Percentiles rank a stretch among this genome's conserved stretches.
phyloP scores from a whole-genome alignment of 2,113 vertebrate species.

The Piprites chloris region DNA sequence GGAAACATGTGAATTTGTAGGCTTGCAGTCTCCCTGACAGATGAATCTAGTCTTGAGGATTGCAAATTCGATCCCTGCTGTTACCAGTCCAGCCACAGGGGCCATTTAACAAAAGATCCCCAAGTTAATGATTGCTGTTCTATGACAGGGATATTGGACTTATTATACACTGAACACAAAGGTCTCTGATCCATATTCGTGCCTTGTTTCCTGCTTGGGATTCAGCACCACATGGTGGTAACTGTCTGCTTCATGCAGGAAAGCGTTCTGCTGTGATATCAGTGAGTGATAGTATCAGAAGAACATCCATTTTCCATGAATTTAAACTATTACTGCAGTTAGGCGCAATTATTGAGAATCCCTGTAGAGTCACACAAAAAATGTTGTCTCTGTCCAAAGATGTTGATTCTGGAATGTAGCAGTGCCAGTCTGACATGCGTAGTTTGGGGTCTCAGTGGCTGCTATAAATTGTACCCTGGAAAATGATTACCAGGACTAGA shows the following conservation, averaged over 20 bases:
- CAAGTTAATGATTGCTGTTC: conserved; percentile 48
- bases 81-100: conserved; percentile 39
- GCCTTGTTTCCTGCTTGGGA: conserved; percentile 52
- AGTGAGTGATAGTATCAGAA: conserved; percentile 43
- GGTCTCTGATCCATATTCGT: conserved; percentile 56
- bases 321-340: conserved; percentile 28
- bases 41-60: conserved; percentile 33
- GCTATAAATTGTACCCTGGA: conserved; percentile 18
- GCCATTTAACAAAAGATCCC: conserved; percentile 50
- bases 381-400: conserved; percentile 32
- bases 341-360: conserved; percentile 60
- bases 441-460: conserved; percentile 9
- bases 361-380: conserved; percentile 8
- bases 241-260: conserved; percentile 48
- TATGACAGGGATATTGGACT: conserved; percentile 45
- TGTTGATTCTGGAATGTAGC: conserved; percentile 42
- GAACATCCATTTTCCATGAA: conserved; percentile 57
- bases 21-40: background rate
- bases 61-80: conserved; percentile 50
- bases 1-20: background rate
- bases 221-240: conserved; percentile 44
- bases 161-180: conserved; percentile 51
- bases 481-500: background rate
- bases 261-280: conserved; percentile 12
- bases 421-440: background rate